Base-by-base conservation (phyloP, 2,797 vertebrate species). In the Glossophaga mutica region DNA sequence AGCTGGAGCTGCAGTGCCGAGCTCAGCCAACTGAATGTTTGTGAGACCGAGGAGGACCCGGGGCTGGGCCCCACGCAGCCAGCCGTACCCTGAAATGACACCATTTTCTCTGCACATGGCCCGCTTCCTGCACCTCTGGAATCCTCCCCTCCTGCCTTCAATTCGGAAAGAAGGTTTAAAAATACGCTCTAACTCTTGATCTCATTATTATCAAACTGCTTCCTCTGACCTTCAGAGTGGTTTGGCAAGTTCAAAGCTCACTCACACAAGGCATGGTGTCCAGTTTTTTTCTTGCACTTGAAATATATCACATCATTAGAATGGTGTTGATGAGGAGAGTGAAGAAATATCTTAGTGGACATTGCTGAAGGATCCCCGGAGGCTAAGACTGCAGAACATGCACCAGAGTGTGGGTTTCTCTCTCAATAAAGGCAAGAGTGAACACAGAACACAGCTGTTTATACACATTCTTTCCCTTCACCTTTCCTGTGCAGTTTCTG, bases 21-120 rank as follows among this genome's bases (percentile, higher is more conserved):
- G 55, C 46, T 93, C 92, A 89, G 92, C 70, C 90, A 88, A 94
- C 85, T 52, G 79, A 97, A 46, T 92, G 97, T 93, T 87, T 70
- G 89, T 81, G 81, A 83, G 71, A 90, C 55, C 46, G 81, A 97
- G 84, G 91, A 90, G 37, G 42, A 85, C 22, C 39, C 12, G 34
- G 29, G 34, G 50, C 24, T 44, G 76, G 42, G 78, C 48, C 42
- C 34, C 24, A 3, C 95, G 39, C 68, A 39, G 24, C 83, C 55
- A 70, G 81, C 76, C 85, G 62, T 46, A 16, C 52, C 73, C 44
- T 39, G 46, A 95, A 78, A 73, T 0, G 39, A 62, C 73, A 37
- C 88, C 77, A 19, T 94, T 68, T 93, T 95, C n/a, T 85, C 81
- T 73, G 52, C 10, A 2, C 1, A 39, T n/a, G 18, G 48, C 48